These are phyloP conservation scores for Rotaria macrura DNA, from an alignment of 2,888 invertebrate species.

Conservation along the genomic window DNA sequence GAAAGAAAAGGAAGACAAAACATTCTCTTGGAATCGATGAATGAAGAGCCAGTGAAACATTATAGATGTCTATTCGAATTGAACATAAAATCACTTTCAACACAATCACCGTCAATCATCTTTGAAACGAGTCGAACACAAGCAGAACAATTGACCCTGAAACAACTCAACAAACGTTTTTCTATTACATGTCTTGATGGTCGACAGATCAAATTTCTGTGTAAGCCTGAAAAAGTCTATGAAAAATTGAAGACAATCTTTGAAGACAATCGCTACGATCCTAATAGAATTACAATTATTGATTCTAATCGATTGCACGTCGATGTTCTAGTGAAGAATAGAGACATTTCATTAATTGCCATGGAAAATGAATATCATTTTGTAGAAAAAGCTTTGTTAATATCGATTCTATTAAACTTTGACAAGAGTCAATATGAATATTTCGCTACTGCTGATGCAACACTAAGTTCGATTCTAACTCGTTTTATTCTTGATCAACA, in stretches of 20 bases:
- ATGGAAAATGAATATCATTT: too few relatives aligned
- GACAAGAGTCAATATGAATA: neutral
- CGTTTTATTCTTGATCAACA: slow-evolving; percentile 5
- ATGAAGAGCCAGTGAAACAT: too few relatives aligned
- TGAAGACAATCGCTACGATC: neutral
- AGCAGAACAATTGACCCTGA: too few relatives aligned
- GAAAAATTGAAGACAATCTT: neutral
- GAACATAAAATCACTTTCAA: too few relatives aligned
- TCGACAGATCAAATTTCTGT: neutral
- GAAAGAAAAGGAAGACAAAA: too few relatives aligned
- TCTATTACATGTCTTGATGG: neutral
- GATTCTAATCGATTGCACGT: too few relatives aligned
- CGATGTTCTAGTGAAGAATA: too few relatives aligned
- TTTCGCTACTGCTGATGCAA: neutral
- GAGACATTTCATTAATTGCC: neutral
- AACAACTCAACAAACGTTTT: neutral
- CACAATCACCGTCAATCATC: too few relatives aligned
- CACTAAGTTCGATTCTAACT: neutral
- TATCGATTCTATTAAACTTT: neutral
- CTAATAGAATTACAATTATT: too few relatives aligned
- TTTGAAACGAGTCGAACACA: neutral
- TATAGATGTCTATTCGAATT: too few relatives aligned
- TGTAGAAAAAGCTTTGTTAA: neutral
- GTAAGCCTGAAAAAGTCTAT: neutral
- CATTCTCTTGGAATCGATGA: too few relatives aligned